Conservation (phyloP, 2,113 vertebrate genomes). For the Dryoscopus gambensis region DNA sequence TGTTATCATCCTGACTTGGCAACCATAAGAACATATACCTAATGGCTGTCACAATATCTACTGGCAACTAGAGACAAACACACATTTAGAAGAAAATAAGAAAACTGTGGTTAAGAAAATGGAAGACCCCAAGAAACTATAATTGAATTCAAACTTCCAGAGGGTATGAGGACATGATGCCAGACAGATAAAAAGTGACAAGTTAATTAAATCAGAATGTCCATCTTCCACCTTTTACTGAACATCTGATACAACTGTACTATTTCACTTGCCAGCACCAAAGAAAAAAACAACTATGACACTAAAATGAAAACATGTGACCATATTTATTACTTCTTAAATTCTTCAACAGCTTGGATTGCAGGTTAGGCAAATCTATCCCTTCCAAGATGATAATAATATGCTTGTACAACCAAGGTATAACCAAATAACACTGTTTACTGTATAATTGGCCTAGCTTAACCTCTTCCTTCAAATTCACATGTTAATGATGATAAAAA, state of each 20-base stretch:
- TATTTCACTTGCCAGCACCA: background rate
- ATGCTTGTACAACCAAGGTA: background rate
- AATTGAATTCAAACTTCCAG: background rate
- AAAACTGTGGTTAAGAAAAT: background rate
- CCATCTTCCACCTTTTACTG: background rate
- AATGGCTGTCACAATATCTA: background rate
- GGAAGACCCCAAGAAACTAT: background rate
- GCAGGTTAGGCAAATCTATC: background rate
- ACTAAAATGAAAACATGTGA: background rate
- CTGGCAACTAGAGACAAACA: background rate
- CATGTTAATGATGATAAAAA: fast-evolving
- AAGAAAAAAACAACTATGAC: background rate
- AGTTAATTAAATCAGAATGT: background rate
- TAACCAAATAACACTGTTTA: background rate
- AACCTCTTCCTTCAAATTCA: background rate
- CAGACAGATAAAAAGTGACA: background rate
- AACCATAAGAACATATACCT: background rate
- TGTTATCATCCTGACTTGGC: background rate
- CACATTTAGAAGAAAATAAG: background rate
- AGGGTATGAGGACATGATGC: background rate
- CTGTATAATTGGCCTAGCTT: background rate
- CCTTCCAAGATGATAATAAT: background rate
- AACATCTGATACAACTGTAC: background rate
- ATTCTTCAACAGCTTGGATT: background rate
- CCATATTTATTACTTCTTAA: background rate